Evolutionary conservation across 2,113 vertebrate genomes (phyloP).

Genomic region (Paraplagusia blochii): DNA sequence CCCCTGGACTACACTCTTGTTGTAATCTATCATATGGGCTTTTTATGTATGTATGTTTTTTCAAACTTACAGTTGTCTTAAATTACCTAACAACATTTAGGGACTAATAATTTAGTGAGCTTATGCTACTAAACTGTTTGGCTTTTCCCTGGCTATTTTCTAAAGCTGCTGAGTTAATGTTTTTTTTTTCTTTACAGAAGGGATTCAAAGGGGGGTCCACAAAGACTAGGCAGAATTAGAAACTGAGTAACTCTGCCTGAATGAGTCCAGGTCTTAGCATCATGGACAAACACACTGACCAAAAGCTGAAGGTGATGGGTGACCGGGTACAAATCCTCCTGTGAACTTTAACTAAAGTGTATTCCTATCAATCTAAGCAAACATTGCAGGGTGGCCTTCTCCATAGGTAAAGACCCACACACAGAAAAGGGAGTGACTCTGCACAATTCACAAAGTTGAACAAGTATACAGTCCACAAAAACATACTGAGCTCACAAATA

Average conservation of each 20-base stretch:
- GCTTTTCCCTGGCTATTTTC: too few species aligned
- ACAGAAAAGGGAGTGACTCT: slow-evolving; percentile 9
- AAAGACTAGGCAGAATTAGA: slow-evolving; percentile 6
- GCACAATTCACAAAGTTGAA: slow-evolving; percentile 26
- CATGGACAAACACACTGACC: slow-evolving; percentile 14
- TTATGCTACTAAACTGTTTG: too few species aligned
- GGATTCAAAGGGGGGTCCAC: not conserved
- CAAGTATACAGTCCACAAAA: not conserved
- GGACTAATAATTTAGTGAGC: too few species aligned
- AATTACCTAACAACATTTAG: too few species aligned
- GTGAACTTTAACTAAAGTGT: slow-evolving; percentile 70
- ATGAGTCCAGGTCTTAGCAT: slow-evolving; percentile 12
- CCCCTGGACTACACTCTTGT: too few species aligned
- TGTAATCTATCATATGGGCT: too few species aligned
- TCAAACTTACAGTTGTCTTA: too few species aligned
- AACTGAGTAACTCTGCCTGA: slow-evolving; percentile 2
- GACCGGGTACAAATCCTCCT: slow-evolving; percentile 54
- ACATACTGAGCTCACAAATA: too few species aligned
- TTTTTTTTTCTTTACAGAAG: too few species aligned
- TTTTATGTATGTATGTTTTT: too few species aligned
- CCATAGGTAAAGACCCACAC: slow-evolving; percentile 15
- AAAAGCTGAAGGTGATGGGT: slow-evolving; percentile 11
- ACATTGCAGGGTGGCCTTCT: slow-evolving; percentile 48
- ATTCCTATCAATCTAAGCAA: slow-evolving; percentile 68
- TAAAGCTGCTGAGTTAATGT: too few species aligned